Conservation (phyloP, 2,888 invertebrate species). For the Lycophotia porphyrea region DNA sequence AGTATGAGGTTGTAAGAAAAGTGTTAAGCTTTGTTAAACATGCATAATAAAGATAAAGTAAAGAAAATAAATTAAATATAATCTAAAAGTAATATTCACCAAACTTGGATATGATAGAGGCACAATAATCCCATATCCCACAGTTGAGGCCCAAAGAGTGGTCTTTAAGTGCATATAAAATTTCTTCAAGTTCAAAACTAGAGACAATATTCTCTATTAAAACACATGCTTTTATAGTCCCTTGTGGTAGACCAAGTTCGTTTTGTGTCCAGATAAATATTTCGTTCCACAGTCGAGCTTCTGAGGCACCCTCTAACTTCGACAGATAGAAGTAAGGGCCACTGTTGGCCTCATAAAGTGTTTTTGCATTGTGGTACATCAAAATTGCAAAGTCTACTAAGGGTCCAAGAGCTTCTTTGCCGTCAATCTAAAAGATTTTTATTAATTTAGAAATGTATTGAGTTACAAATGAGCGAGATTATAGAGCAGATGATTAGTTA, state of each 20-base stretch:
- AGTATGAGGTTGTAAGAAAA: neutral
- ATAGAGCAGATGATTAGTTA: neutral
- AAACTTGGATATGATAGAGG: constrained; percentile 92
- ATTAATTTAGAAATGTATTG: constrained; percentile 14
- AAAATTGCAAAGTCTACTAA: constrained; percentile 93
- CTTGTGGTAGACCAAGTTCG: constrained; percentile 89
- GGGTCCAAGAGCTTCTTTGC: constrained; percentile 91
- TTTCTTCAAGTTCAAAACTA: constrained; percentile 92
- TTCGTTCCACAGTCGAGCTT: constrained; percentile 93
- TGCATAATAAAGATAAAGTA: neutral
- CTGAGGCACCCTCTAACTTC: constrained; percentile 91
- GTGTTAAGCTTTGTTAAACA: neutral
- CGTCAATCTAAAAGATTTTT: constrained; percentile 85
- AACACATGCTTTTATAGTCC: constrained; percentile 93
- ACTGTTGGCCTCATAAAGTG: constrained; percentile 87
- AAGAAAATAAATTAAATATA: constrained; percentile 21
- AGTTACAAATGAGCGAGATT: neutral
- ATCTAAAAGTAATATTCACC: constrained; percentile 78
- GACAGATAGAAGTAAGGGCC: constrained; percentile 94
- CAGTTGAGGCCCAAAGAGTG: constrained; percentile 93
- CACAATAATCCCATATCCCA: constrained; percentile 94
- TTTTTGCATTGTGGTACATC: constrained; percentile 91
- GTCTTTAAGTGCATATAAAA: constrained; percentile 91
- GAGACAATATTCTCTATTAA: constrained; percentile 93
- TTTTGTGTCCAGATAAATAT: constrained; percentile 92